phyloP scores from a whole-genome alignment of 2,797 vertebrate species.

The Cetoscarus ocellatus region DNA sequence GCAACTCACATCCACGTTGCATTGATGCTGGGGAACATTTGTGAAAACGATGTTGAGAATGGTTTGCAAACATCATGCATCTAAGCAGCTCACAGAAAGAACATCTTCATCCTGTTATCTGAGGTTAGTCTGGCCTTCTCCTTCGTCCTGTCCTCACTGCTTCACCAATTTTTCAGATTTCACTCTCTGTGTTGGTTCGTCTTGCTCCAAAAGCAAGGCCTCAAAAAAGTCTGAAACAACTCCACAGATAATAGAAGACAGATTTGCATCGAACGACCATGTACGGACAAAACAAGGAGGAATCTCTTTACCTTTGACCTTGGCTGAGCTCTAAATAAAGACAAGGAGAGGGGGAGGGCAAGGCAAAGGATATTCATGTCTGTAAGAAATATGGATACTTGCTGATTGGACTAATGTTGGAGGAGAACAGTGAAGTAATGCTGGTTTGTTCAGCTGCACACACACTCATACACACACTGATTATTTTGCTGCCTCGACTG shows the following conservation, averaged over 20 bases:
- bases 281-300: constrained; percentile 53
- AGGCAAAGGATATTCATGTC: constrained; percentile 30
- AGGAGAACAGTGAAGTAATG: constrained; percentile 35
- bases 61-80: too few relatives aligned
- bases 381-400: constrained; percentile 16
- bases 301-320: constrained; percentile 54
- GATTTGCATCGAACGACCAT: constrained; percentile 57
- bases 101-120: too few relatives aligned
- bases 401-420: constrained; percentile 43
- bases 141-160: constrained; percentile 6
- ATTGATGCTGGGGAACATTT: too few relatives aligned
- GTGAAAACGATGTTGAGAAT: too few relatives aligned
- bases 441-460: constrained; percentile 16
- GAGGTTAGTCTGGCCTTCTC: constrained; percentile 1
- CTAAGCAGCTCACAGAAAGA: too few relatives aligned
- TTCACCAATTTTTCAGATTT: constrained; percentile 16
- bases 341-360: constrained; percentile 30
- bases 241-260: constrained; percentile 49
- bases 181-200: constrained; percentile 16
- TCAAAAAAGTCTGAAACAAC: constrained; percentile 19
- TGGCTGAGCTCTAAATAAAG: constrained; percentile 64
- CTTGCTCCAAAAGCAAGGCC: constrained; percentile 17
- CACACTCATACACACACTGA: constrained; percentile 20
- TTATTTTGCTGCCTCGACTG: constrained; percentile 74
- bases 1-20: too few relatives aligned